Conservation (phyloP, 2,797 vertebrate species). For the Denticeps clupeoides region DNA sequence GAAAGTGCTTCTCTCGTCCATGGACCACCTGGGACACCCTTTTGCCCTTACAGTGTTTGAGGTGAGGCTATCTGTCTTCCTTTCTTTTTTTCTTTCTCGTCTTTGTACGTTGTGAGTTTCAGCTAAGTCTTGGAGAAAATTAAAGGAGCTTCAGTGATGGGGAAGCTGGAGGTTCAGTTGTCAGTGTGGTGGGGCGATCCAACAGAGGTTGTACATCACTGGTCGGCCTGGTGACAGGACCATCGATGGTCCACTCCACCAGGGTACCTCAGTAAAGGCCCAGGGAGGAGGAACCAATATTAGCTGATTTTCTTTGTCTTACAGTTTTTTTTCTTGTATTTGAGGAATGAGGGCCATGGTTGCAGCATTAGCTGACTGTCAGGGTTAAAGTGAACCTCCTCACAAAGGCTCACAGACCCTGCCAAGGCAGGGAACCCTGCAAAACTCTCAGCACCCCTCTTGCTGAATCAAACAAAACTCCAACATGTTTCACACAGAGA, state of each 20-base stretch:
- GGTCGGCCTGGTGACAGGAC: slow-evolving; percentile 18
- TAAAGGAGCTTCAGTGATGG: slow-evolving; percentile 43
- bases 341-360: slow-evolving; percentile 13
- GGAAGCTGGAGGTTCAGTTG: slow-evolving; percentile 1
- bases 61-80: too few relatives aligned
- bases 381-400: too few relatives aligned
- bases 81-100: too few relatives aligned
- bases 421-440: too few relatives aligned
- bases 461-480: too few relatives aligned
- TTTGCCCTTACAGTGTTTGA: slow-evolving; percentile 92
- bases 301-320: slow-evolving; percentile 17
- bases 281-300: slow-evolving; percentile 15
- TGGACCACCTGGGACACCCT: slow-evolving; percentile 81
- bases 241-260: slow-evolving; percentile 15
- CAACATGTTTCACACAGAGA: too few relatives aligned
- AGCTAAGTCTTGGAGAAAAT: slow-evolving; percentile 47
- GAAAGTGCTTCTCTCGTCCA: slow-evolving; percentile 82
- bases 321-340: slow-evolving; percentile 9
- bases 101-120: too few relatives aligned
- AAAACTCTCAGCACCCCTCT: too few relatives aligned
- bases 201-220: slow-evolving; percentile 25
- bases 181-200: slow-evolving; percentile 2
- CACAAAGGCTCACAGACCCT: too few relatives aligned
- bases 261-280: background rate
- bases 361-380: too few relatives aligned